Evolutionary conservation across 2,113 vertebrate genomes (phyloP).

Genomic region (Oryzias celebensis): DNA sequence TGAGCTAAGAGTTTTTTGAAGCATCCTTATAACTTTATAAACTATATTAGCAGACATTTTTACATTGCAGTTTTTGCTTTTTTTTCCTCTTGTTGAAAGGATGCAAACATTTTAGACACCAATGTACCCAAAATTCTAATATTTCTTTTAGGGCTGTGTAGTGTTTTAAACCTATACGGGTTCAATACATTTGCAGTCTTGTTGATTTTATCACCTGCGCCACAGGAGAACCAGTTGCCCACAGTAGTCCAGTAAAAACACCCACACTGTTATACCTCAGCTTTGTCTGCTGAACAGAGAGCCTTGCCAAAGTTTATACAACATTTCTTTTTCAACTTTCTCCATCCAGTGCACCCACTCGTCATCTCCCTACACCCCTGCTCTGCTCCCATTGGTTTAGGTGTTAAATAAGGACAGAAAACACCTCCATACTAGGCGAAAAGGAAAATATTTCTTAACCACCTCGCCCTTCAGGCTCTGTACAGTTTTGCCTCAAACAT

Average conservation of each 20-base stretch:
- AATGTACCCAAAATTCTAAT: no score
- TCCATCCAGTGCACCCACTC: not conserved
- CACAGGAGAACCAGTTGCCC: slow-evolving; percentile 3
- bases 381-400: slow-evolving; percentile 28
- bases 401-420: slow-evolving; percentile 16
- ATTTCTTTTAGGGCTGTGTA: no score
- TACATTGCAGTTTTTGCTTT: no score
- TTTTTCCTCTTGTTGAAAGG: no score
- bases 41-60: no score
- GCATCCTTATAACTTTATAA: no score
- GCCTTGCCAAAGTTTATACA: slow-evolving; percentile 4
- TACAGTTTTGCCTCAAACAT: slow-evolving; percentile 7
- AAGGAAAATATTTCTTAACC: slow-evolving; percentile 12
- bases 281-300: slow-evolving; percentile 17
- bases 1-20: no score
- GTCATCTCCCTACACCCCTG: slow-evolving; percentile 8
- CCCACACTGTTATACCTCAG: slow-evolving; percentile 15
- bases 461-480: slow-evolving; percentile 1
- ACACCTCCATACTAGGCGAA: slow-evolving; percentile 23
- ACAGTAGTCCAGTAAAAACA: slow-evolving; percentile 1
- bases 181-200: not conserved
- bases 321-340: slow-evolving; percentile 10
- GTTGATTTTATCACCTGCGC: not conserved
- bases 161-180: no score
- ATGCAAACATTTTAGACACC: no score